Percentiles rank a stretch among this genome's conserved stretches.
Evolutionary conservation across 1,140 invertebrate species (phyloP).

Genomic region (Rhizoglyphus robini): DNA sequence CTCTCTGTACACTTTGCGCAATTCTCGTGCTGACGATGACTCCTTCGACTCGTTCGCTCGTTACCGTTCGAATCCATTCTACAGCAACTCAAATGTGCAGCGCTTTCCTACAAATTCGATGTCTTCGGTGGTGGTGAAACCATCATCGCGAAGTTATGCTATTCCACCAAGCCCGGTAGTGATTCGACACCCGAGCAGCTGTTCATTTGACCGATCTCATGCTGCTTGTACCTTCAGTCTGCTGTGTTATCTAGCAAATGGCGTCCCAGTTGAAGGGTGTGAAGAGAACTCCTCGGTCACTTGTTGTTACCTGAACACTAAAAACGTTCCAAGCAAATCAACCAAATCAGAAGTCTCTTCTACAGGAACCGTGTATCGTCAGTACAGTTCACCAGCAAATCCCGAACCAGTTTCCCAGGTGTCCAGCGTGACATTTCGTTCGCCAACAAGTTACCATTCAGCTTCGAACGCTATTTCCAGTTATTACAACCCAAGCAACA

Average conservation of each 20-base stretch:
- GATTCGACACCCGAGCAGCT: slow-evolving; percentile 20
- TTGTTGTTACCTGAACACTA: slow-evolving; percentile 16
- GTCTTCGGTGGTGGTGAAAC: neutral
- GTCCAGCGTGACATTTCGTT: too few relatives aligned
- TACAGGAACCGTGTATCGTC: too few relatives aligned
- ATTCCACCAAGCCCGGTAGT: too few relatives aligned
- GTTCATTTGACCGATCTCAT: slow-evolving; percentile 21
- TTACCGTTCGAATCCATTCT: too few relatives aligned
- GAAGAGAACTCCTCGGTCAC: slow-evolving; percentile 14
- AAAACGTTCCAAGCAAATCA: neutral
- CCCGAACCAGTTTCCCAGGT: too few relatives aligned
- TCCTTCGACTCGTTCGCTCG: too few relatives aligned
- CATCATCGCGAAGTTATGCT: too few relatives aligned
- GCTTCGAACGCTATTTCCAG: neutral
- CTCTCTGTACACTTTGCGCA: too few relatives aligned
- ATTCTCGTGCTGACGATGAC: too few relatives aligned
- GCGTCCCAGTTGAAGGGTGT: slow-evolving; percentile 23
- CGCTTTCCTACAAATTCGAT: neutral
- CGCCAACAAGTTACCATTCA: neutral
- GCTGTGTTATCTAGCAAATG: slow-evolving; percentile 22
- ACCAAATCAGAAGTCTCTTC: too few relatives aligned
- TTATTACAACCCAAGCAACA: neutral
- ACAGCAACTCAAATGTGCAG: too few relatives aligned
- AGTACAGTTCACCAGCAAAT: too few relatives aligned
- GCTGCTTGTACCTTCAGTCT: slow-evolving; percentile 22